Conservation (phyloP, 2,888 invertebrate genomes). For the Nomada flava region DNA sequence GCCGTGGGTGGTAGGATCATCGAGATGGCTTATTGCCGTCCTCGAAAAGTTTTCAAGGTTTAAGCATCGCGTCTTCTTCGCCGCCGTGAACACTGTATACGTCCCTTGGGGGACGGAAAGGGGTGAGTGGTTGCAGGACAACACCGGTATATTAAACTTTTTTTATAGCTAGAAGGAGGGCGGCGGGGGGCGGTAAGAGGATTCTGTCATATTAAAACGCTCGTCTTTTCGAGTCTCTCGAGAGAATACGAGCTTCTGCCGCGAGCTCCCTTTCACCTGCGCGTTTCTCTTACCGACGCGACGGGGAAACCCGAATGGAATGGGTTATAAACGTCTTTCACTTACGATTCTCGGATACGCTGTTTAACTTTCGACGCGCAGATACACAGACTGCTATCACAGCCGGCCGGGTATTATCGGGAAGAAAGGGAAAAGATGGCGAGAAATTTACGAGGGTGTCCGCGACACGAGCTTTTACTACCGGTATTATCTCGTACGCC, state of each 20-base stretch:
- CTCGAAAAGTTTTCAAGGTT: constrained; percentile 77
- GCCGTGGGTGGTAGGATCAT: constrained; percentile 72
- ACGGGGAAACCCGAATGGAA: constrained; percentile 3
- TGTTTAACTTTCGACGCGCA: too few species aligned
- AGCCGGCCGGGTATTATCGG: neutral
- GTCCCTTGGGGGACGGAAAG: constrained; percentile 17
- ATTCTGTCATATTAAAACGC: constrained; percentile 74
- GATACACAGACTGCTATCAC: too few species aligned
- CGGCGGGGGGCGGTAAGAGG: constrained; percentile 68
- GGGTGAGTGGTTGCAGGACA: constrained; percentile 53
- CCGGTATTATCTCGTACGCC: constrained; percentile 20
- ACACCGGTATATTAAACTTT: constrained; percentile 78
- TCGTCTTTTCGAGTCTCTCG: constrained; percentile 22
- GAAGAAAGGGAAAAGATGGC: neutral
- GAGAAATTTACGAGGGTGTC: constrained; percentile 26
- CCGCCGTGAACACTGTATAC: constrained; percentile 23
- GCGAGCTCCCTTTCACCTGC: constrained; percentile 37
- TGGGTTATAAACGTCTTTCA: constrained; percentile 2
- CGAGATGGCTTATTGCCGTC: constrained; percentile 78
- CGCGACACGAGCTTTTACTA: constrained; percentile 42
- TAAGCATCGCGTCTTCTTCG: constrained; percentile 56
- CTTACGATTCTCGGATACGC: neutral
- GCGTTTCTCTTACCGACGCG: constrained; percentile 2
- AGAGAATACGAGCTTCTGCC: constrained; percentile 22
- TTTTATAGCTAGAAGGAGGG: constrained; percentile 64